Evolutionary conservation across 2,888 invertebrate genomes (phyloP), one percentile per base, ranked within the genome.

Genomic region (Drosophila ezoana): DNA sequence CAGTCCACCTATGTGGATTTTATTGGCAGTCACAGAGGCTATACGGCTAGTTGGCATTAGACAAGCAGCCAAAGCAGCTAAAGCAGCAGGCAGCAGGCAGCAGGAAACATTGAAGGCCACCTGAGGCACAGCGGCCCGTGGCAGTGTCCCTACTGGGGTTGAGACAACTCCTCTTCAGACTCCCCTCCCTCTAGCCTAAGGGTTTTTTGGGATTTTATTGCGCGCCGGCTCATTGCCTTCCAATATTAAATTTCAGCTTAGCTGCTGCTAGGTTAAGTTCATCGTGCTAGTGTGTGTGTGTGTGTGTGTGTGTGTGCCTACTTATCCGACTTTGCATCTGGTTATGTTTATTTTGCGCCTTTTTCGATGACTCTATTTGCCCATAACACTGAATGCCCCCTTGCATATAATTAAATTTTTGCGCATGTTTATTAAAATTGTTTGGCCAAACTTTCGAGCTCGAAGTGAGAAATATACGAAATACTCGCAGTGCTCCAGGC

Each of bases 401-500:
- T 79, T 86, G 81, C 81, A 86, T 83, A 86, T 87, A 88, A 83
- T 86, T 86, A 86, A 83, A 86, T 87, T 81, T 87, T 79, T 73
- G 51, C 53, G 58, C 85, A 83, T 86, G 76, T 86, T 88, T 87
- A 87, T 80, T 87, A 80, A 87, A 87, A 87, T 84, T 84, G 84
- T 87, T 84, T 68, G 53, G 48, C 48, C 56, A 70, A 81, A 81
- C 69, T 78, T 81, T 66, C 11, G 16, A 67, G 48, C 43, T 38
- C 38, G 35, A 62, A 54, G 53, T 44, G 48, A 49, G 53, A 67
- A 47, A 33, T 38, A 38, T 43, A 66, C 47, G 53, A 48, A 58
- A 63, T 77, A 57, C 51, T 76, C 62, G 23, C 48, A 56, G 58
- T 53, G 41, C 73, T 77, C 41, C 18, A 4, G 5, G 48, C 43